Base-by-base conservation (phyloP, 2,113 vertebrate species). In the Heteronetta atricapilla region DNA sequence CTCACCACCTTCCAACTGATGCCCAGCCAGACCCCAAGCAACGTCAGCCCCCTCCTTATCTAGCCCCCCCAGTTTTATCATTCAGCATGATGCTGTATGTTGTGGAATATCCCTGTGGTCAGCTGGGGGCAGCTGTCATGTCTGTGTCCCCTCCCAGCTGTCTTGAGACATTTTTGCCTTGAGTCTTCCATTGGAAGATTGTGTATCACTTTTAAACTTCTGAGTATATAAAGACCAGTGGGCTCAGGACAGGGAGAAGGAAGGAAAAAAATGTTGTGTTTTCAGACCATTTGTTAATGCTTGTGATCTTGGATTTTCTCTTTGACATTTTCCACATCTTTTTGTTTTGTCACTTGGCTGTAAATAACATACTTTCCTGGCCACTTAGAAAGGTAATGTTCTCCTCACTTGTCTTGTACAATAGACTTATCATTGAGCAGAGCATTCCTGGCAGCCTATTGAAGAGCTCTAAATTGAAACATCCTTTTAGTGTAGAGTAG, bases 401-500 rank as follows among this genome's bases (percentile, higher is more conserved):
- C 78, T 93, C 50, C 56, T 84, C 6, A 3, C 93, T 74, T 89
- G 93, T 89, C 83, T 72, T 73, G 68, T 74, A 75, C 69, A 95
- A 89, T 93, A 91, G 82, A 67, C 88, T 86, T 75, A 75, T 73
- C 93, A 89, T 69, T 87, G 68, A 95, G 86, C 44, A 90, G 50
- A 72, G 25, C 60, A 9, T 88, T 94, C 42, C 74, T 96, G 92
- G 85, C 81, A 96, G 73, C 53, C 72, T 74, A 48, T 38, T 90
- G 93, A 94, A 92, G 77, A 89, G 77, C 86, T 82, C 83, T 86
- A 97, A 95, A 95, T 87, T 90, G 94, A 91, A 96, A 90, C 66
- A 79, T 89, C 84, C 68, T 90, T 95, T 82, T 77, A 86, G 85
- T 34, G 69, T 46, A 88, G 83, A 92, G 70, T 82, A 46, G 89